Evolutionary conservation across 2,113 vertebrate species (phyloP), one percentile per base, ranked within the genome.

Genomic region (Myotis davidii): DNA sequence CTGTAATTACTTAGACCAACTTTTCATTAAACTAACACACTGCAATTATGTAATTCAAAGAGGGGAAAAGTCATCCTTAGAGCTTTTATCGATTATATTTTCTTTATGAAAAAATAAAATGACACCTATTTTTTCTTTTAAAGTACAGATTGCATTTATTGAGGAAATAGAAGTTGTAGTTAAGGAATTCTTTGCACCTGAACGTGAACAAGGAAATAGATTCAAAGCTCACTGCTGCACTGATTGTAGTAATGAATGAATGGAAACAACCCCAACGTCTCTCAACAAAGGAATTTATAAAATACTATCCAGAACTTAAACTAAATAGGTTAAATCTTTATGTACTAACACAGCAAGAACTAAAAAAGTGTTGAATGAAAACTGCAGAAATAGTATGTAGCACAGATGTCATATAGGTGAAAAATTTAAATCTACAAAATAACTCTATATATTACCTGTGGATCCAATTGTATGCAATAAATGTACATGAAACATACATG

Each of bases 61-160:
- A 97, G 96, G 96, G 91, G 98, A 88, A 97, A 98, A 98, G 12
- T 39, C 1, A 96, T 98, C 97, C 98, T 98, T 98, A 98, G 54
- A 65, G 12, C 12, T 98, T 98, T 98, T 98, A 97, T 98, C 98
- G 97, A 98, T 97, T 98, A 98, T 97, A 98, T 98, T 98, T 98
- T 97, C 91, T 97, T 98, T 98, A 98, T 97, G 97, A 98, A 96
- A 98, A 96, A 98, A 97, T 98, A 98, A 98, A 98, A 98, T 98
- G 97, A 77, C 16, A 48, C 4, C 25, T 74, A 14, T 64, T 59
- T 77, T 97, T 98, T 97, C 97, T 86, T 97, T 97, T 97, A 97
- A 96, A 97, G 97, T 98, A 97, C 92, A 97, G 96, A 97, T 97
- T 98, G 97, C 96, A 97, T 97, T 98, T 97, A 96, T 48, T 54